These are phyloP conservation scores for Tapirus terrestris DNA, from an alignment of 2,113 vertebrate species.

Conservation along the genomic window DNA sequence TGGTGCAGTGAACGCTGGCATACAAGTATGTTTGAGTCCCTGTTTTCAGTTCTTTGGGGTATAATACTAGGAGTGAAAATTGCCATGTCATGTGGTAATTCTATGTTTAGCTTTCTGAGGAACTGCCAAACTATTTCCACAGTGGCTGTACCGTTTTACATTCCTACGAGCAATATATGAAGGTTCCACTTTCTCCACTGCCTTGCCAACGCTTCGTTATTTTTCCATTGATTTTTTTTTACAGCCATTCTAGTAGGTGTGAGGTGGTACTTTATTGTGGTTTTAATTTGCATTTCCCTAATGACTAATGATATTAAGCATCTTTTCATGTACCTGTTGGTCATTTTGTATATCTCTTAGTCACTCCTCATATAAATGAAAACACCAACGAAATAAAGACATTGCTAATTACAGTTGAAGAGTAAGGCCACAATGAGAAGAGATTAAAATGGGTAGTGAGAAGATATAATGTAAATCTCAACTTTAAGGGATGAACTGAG, in stretches of 20 bases:
- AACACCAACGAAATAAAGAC: slow-evolving; percentile 42
- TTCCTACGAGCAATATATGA: background rate
- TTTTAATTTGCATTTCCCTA: slow-evolving; percentile 5
- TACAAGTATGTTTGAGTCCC: background rate
- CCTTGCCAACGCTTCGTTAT: background rate
- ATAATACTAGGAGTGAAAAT: background rate
- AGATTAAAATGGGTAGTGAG: slow-evolving; percentile 1
- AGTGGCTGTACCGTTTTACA: background rate
- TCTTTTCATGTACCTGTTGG: background rate
- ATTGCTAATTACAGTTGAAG: background rate
- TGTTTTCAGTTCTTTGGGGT: background rate
- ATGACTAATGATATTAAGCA: background rate
- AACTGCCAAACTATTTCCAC: background rate
- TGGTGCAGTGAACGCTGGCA: background rate
- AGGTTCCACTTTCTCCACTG: background rate
- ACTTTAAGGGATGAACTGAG: background rate
- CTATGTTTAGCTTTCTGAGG: background rate
- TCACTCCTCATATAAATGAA: background rate
- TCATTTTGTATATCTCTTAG: background rate
- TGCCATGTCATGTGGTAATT: background rate
- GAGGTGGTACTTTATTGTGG: background rate
- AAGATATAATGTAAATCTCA: background rate
- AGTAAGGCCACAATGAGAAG: slow-evolving; percentile 31
- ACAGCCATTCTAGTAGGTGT: background rate
- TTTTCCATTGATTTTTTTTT: background rate